A percentile compares a stretch with the other conserved stretches of the same genome.
Conservation (phyloP, 2,888 invertebrate genomes). For the Taenaris catops region DNA sequence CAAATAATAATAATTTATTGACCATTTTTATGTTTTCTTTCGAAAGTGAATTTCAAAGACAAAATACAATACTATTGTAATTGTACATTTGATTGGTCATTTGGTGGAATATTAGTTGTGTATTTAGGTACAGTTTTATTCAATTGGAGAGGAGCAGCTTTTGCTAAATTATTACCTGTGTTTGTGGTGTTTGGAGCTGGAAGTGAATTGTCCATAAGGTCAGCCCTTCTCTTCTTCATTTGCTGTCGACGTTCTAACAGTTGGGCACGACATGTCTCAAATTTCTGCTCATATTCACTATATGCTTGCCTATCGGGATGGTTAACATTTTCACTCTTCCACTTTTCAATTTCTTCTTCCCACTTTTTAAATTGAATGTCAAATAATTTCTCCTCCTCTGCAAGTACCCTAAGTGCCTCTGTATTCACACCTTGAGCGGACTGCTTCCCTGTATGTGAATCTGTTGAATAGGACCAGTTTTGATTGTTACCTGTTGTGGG, state of each 20-base stretch:
- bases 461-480: constrained; percentile 40
- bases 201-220: constrained; percentile 35
- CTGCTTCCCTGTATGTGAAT: constrained; percentile 22
- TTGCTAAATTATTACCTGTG: constrained; percentile 33
- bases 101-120: constrained; percentile 2
- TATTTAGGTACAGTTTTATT: constrained; percentile 25
- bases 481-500: constrained; percentile 44
- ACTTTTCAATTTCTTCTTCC: constrained; percentile 69
- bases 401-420: constrained; percentile 78
- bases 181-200: constrained; percentile 33
- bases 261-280: constrained; percentile 90
- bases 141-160: constrained; percentile 34
- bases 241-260: constrained; percentile 89
- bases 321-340: constrained; percentile 86
- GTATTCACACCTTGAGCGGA: constrained; percentile 35
- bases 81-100: neutral
- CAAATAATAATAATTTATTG: no score
- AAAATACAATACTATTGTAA: neutral
- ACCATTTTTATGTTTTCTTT: no score
- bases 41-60: no score
- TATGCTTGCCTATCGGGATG: constrained; percentile 95
- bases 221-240: constrained; percentile 84
- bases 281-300: constrained; percentile 91
- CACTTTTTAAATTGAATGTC: constrained; percentile 82
- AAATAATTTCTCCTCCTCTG: constrained; percentile 69